A percentile compares a stretch with the other conserved stretches of the same genome.
phyloP scores from a whole-genome alignment of 1,140 invertebrate species.

The Anthonomus grandis region DNA sequence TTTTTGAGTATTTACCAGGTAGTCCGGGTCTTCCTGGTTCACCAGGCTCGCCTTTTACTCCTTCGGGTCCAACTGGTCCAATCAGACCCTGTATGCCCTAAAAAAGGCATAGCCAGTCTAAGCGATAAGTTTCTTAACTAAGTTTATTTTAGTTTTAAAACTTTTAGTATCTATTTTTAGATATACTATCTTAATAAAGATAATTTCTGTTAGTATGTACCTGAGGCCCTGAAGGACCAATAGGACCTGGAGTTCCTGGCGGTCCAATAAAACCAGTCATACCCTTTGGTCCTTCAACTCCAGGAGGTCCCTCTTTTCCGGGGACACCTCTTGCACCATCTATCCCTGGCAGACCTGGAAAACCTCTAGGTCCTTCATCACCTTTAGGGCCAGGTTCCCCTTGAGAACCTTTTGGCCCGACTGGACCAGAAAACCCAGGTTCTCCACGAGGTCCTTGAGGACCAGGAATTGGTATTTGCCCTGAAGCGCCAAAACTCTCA shows the following conservation, averaged over 20 bases:
- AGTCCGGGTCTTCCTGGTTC: constrained; percentile 55
- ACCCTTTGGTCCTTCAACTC: constrained; percentile 43
- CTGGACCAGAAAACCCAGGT: constrained; percentile 47
- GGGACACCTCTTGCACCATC: constrained; percentile 32
- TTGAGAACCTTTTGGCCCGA: constrained; percentile 49
- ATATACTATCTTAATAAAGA: no score
- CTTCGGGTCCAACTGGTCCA: constrained; percentile 56
- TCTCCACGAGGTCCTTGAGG: constrained; percentile 47
- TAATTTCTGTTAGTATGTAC: background rate
- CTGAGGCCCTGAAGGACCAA: constrained; percentile 21
- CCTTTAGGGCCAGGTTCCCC: constrained; percentile 46
- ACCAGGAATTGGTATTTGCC: constrained; percentile 35
- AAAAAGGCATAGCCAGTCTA: no score
- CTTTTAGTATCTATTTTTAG: no score
- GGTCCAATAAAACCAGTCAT: constrained; percentile 38
- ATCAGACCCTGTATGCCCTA: constrained; percentile 56
- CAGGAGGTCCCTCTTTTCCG: constrained; percentile 39
- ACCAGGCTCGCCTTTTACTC: constrained; percentile 63
- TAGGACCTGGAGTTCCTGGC: constrained; percentile 41
- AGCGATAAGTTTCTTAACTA: no score
- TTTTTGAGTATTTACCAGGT: constrained; percentile 38
- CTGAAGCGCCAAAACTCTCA: constrained; percentile 34
- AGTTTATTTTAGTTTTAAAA: no score
- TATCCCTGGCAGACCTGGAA: constrained; percentile 41
- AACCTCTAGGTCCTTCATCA: constrained; percentile 46